phyloP scores from a whole-genome alignment of 2,888 invertebrate species.

The Ephialtes manifestator region DNA sequence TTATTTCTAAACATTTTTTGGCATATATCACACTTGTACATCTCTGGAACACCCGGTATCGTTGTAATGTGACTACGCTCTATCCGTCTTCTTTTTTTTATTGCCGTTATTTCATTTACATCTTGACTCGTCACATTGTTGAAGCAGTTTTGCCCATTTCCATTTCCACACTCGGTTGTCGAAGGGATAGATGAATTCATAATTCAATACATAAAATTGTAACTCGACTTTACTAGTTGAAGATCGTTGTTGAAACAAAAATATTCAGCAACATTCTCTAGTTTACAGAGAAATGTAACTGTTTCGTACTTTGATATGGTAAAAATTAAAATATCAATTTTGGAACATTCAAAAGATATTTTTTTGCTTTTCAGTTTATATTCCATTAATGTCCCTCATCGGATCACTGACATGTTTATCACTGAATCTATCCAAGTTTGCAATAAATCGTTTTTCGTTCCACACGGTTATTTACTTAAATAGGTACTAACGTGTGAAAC shows the following conservation, averaged over 20 bases:
- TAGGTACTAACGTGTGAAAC: neutral
- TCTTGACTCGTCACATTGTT: neutral
- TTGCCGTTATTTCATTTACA: conserved; percentile 23
- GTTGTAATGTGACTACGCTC: conserved; percentile 80
- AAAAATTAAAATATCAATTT: neutral
- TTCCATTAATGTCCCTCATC: neutral
- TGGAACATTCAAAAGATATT: neutral
- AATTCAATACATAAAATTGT: neutral
- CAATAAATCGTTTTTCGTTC: neutral
- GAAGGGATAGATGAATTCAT: neutral
- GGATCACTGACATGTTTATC: neutral
- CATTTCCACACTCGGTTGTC: neutral
- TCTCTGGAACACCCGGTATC: conserved; percentile 86
- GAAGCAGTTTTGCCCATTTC: neutral
- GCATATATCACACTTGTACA: conserved; percentile 90
- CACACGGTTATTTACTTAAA: neutral
- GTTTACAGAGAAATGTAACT: neutral
- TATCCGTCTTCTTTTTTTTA: conserved; percentile 63
- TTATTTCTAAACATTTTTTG: conserved; percentile 90
- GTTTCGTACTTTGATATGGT: neutral
- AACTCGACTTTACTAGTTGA: neutral
- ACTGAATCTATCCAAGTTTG: neutral
- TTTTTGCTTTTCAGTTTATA: neutral
- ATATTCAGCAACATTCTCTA: neutral
- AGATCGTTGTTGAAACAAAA: neutral